These are phyloP conservation scores for Beris chalybata DNA, from an alignment of 2,888 invertebrate genomes.

Conservation along the genomic window DNA sequence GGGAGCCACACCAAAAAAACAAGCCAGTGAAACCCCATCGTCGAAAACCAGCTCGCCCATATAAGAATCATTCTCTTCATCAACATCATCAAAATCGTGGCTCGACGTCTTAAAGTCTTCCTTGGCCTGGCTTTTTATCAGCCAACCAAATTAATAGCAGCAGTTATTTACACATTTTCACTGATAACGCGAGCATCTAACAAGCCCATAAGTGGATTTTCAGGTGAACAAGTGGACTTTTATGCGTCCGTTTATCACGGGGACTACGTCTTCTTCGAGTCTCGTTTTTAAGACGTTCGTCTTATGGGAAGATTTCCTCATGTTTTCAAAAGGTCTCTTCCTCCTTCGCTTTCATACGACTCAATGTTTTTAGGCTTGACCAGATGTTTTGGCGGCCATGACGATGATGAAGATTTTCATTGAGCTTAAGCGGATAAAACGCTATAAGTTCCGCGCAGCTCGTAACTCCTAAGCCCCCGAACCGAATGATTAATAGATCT, in stretches of 20 bases:
- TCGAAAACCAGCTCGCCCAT: too few relatives aligned
- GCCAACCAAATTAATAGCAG: slow-evolving; percentile 37
- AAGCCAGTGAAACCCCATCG: not conserved
- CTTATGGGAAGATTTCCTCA: slow-evolving; percentile 1
- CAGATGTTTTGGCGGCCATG: slow-evolving; percentile 21
- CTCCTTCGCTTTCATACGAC: not conserved
- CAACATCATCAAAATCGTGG: slow-evolving; percentile 19
- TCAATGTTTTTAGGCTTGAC: slow-evolving; percentile 12
- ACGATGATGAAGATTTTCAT: slow-evolving; percentile 14
- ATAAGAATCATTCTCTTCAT: not conserved
- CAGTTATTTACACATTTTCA: slow-evolving; percentile 37
- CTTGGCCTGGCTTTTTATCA: slow-evolving; percentile 30
- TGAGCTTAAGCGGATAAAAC: slow-evolving; percentile 15
- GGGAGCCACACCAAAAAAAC: slow-evolving; percentile 13
- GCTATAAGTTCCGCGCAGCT: slow-evolving; percentile 1
- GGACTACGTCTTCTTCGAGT: slow-evolving; percentile 21
- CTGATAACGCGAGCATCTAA: slow-evolving; percentile 35
- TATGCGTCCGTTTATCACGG: slow-evolving; percentile 25
- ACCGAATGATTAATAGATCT: slow-evolving; percentile 31
- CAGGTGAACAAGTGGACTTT: slow-evolving; percentile 37
- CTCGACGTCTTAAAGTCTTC: slow-evolving; percentile 19
- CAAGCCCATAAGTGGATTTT: slow-evolving; percentile 36
- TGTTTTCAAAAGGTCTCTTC: not conserved
- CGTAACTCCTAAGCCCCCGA: slow-evolving; percentile 11
- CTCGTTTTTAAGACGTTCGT: not conserved